Evolutionary conservation across 2,888 invertebrate genomes (phyloP).

Genomic region (Drosophila anceps): DNA sequence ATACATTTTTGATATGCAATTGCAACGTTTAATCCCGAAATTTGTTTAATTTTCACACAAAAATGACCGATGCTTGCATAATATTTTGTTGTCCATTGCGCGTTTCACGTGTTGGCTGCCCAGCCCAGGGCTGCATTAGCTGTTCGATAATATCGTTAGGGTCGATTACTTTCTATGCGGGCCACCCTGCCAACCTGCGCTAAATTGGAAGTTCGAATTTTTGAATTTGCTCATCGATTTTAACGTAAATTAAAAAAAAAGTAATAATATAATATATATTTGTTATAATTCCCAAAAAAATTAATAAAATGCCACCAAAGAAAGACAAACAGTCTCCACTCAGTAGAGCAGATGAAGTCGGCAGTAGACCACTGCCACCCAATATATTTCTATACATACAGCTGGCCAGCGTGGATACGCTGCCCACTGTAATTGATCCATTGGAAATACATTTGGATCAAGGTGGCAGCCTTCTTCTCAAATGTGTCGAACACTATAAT

Average conservation of each 20-base stretch:
- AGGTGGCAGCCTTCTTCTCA: constrained; percentile 60
- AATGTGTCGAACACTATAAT: constrained; percentile 68
- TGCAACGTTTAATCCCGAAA: constrained; percentile 22
- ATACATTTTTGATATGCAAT: constrained; percentile 72
- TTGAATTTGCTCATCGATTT: constrained; percentile 33
- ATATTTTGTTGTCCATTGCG: constrained; percentile 69
- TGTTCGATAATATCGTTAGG: constrained; percentile 13
- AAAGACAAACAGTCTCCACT: background rate
- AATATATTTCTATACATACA: constrained; percentile 78
- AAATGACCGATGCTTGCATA: constrained; percentile 74
- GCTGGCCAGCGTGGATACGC: constrained; percentile 44
- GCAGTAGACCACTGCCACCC: constrained; percentile 44
- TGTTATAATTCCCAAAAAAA: background rate
- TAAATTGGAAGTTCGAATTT: background rate
- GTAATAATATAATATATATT: background rate
- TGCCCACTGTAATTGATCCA: constrained; percentile 33
- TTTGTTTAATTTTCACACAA: constrained; percentile 54
- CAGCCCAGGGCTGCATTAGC: constrained; percentile 34
- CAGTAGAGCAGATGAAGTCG: background rate
- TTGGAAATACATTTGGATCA: constrained; percentile 72
- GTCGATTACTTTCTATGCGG: background rate
- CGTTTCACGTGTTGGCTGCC: constrained; percentile 56
- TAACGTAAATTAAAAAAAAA: constrained; percentile 29
- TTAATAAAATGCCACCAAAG: constrained; percentile 45
- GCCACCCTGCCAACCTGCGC: constrained; percentile 17